Evolutionary conservation across 1,140 invertebrate species (phyloP), one percentile per base, ranked within the genome.

Genomic region (Leptinotarsa lineolata): DNA sequence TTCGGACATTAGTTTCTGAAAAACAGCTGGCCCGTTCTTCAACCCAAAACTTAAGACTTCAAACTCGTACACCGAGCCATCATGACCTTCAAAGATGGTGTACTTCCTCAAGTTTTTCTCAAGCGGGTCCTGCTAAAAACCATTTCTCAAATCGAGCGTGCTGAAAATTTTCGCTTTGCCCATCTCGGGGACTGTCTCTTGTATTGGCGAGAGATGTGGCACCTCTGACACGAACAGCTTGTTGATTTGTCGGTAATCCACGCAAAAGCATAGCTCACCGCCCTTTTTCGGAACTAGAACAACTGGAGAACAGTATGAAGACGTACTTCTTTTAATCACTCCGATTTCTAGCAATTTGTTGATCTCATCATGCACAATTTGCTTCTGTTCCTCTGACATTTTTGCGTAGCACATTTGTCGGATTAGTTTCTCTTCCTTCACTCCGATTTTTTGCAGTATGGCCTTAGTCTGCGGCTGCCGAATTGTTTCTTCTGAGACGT

Each of bases 241-340:
- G 73, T 89, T 89, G 0, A 89, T 44, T 13, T 70, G 39, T 2
- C 82, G 72, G 66, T 79, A 81, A 60, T 82, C 77, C 0, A 80
- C 65, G 64, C 78, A 82, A 46, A 82, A 79, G 0, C 79, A 8
- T 8, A n/a, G n/a, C n/a, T n/a, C 5, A 46, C 45, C 45, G 45
- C 13, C 45, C 45, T 46, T 46, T 60, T 44, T 76, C 12, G 18
- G 44, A 0, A 80, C 79, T 2, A 78, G 20, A 4, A 78, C 77
- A 0, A 76, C 45, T 30, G 78, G 75, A 1, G 72, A 75, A 15
- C 46, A 61, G n/a, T 75, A 79, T 0, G 58, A 5, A 39, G 72
- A 75, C 1, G 15, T 22, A 3, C 60, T 66, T 0, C 54, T 70
- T 22, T 71, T 64, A 0, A 79, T 79, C 0, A 79, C 66, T 0